Evolutionary conservation across 2,888 invertebrate genomes (phyloP), one percentile per base, ranked within the genome.

Genomic region (Tanypteryx hageni): DNA sequence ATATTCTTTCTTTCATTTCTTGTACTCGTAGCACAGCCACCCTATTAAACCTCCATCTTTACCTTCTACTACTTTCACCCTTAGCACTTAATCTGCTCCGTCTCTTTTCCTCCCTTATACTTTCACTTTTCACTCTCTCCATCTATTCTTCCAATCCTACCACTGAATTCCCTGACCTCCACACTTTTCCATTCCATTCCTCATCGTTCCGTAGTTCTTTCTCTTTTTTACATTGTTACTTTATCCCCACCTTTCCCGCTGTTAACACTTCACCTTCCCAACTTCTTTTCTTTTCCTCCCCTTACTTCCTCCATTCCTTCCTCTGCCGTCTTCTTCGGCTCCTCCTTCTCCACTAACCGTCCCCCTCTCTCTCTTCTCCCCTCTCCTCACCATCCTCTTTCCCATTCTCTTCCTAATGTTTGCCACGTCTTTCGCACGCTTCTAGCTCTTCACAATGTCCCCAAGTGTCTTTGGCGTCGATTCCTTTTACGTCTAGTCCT

Each of bases 371-470:
- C 16, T 64, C 64, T 18, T 3, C n/a, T 18, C 64, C 64, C 18
- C 14, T 11, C 64, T 18, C 0, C 64, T 64, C 18, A n/a, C n/a
- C n/a, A n/a, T n/a, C 5, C 44, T 44, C 44, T 64, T 16, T n/a
- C 16, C 64, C 22, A 68, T 68, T 68, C 68, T 68, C 68, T 68
- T 22, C 18, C 44, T 44, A 44, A 9, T 68, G 68, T 68, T 68
- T 68, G 68, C n/a, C 68, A 68, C 68, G 68, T 68, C 68, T 68
- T 68, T 68, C 68, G 68, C 68, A 68, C 68, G 18, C 68, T 68
- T 22, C 68, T 18, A 9, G 44, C 44, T 44, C 44, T 44, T 68
- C 68, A 68, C 68, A 68, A n/a, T 18, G 68, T 68, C 68, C 68
- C 68, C 68, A 68, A 68, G 68, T 68, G 68, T 68, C 68, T 68